Percentiles rank a stretch among this genome's conserved stretches.
These are phyloP conservation scores for Bradypus variegatus DNA, from an alignment of 2,797 vertebrate genomes.

Conservation along the genomic window DNA sequence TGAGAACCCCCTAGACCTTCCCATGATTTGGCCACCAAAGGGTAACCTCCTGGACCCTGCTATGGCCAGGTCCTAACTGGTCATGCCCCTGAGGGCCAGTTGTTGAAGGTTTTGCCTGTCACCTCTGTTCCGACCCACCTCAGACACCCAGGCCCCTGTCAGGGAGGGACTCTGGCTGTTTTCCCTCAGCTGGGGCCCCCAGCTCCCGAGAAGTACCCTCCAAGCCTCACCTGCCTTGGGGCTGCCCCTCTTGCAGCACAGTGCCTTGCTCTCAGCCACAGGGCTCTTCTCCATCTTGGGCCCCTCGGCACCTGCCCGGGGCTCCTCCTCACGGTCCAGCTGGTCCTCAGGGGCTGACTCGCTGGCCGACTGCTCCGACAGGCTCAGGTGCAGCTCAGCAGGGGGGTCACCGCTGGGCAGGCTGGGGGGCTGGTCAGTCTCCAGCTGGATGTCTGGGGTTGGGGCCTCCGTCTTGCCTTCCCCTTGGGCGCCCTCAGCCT, in stretches of 20 bases:
- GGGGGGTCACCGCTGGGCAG: slow-evolving; percentile 78
- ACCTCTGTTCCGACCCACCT: background rate
- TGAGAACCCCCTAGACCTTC: background rate
- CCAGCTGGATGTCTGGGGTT: slow-evolving; percentile 74
- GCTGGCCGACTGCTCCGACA: slow-evolving; percentile 91
- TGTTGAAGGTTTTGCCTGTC: background rate
- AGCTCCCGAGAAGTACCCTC: background rate
- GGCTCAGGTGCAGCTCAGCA: slow-evolving; percentile 89
- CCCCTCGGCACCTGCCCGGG: slow-evolving; percentile 74
- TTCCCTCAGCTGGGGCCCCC: background rate
- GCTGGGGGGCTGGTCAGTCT: slow-evolving; percentile 73
- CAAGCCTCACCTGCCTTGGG: slow-evolving; percentile 87
- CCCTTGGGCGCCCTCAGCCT: slow-evolving; percentile 78
- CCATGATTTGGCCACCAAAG: background rate
- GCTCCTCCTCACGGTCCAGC: slow-evolving; percentile 84
- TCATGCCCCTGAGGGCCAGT: background rate
- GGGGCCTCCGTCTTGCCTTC: slow-evolving; percentile 80
- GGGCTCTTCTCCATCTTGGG: slow-evolving; percentile 78
- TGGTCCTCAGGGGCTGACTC: slow-evolving; percentile 92
- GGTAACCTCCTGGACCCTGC: background rate
- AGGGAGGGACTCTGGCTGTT: background rate
- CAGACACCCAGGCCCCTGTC: background rate
- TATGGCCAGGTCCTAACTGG: background rate
- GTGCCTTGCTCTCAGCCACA: slow-evolving; percentile 75
- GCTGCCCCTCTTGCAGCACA: slow-evolving; percentile 86